Conservation (phyloP, 2,888 invertebrate species). For the Callosobruchus maculatus region DNA sequence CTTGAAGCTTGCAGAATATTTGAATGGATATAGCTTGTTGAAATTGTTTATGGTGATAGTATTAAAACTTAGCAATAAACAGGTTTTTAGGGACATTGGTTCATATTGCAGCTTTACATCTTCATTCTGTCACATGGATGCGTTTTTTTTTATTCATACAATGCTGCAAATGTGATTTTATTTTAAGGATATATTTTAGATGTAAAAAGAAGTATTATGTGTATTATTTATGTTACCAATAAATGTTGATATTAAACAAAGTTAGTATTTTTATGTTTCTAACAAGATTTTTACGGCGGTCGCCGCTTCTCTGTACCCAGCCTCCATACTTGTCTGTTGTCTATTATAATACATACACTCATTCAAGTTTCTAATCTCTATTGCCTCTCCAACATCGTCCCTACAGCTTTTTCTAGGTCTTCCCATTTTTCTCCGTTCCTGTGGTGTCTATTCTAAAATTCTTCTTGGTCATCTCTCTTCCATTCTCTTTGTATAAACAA, state of each 20-base stretch:
- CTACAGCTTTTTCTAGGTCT: too few relatives aligned
- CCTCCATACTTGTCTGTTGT: too few relatives aligned
- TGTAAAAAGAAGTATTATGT: slow-evolving; percentile 24
- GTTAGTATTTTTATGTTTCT: background rate
- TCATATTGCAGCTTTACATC: background rate
- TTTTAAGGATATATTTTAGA: slow-evolving; percentile 17
- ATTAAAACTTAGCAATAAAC: background rate
- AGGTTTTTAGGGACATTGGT: background rate
- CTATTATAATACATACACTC: too few relatives aligned
- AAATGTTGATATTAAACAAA: slow-evolving; percentile 28
- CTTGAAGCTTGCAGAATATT: background rate
- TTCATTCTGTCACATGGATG: slow-evolving; percentile 10
- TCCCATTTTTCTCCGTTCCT: too few relatives aligned
- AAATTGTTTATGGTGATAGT: background rate
- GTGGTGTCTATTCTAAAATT: too few relatives aligned
- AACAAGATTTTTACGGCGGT: too few relatives aligned
- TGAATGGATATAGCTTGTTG: background rate
- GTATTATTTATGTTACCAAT: slow-evolving; percentile 31
- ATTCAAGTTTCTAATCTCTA: too few relatives aligned
- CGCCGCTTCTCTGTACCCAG: too few relatives aligned
- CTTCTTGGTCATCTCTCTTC: too few relatives aligned
- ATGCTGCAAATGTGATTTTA: slow-evolving; percentile 17
- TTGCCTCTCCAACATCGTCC: too few relatives aligned
- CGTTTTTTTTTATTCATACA: slow-evolving; percentile 11
- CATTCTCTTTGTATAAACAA: too few relatives aligned